Percentiles rank a stretch among this genome's conserved stretches.
phyloP scores from a whole-genome alignment of 2,797 vertebrate genomes.

The Aldrovandia affinis region DNA sequence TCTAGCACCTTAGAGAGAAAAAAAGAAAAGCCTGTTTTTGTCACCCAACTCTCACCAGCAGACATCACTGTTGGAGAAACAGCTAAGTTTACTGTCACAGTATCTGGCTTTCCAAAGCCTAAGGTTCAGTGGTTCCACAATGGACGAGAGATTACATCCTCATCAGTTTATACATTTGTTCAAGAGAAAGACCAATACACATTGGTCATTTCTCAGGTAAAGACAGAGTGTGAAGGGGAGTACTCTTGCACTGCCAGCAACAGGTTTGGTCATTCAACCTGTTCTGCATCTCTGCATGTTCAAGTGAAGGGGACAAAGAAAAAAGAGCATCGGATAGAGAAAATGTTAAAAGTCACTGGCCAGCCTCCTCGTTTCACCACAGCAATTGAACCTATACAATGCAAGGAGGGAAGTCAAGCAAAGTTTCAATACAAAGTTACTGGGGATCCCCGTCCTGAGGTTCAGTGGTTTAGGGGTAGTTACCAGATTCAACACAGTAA shows the following conservation, averaged over 20 bases:
- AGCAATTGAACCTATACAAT: slow-evolving; percentile 69
- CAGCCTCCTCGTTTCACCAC: slow-evolving; percentile 77
- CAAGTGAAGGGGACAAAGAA: slow-evolving; percentile 65
- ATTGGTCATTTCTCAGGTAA: slow-evolving; percentile 79
- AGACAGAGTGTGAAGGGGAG: slow-evolving; percentile 82
- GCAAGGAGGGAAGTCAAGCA: slow-evolving; percentile 73
- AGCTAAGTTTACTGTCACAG: slow-evolving; percentile 78
- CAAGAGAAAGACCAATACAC: slow-evolving; percentile 83
- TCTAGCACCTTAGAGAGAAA: slow-evolving; percentile 77
- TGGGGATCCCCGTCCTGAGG: slow-evolving; percentile 75
- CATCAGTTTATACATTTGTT: slow-evolving; percentile 74
- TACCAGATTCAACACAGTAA: slow-evolving; percentile 71
- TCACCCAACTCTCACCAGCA: slow-evolving; percentile 74
- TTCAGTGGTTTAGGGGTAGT: slow-evolving; percentile 85
- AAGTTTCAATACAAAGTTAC: slow-evolving; percentile 75
- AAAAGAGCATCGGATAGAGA: slow-evolving; percentile 76
- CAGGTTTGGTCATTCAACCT: slow-evolving; percentile 75
- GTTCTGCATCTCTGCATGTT: slow-evolving; percentile 81
- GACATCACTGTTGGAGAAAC: slow-evolving; percentile 77
- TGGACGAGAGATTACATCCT: slow-evolving; percentile 69
- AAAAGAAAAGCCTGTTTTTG: slow-evolving; percentile 85
- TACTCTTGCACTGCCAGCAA: slow-evolving; percentile 86
- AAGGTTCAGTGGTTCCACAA: slow-evolving; percentile 89
- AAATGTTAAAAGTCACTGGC: slow-evolving; percentile 62
- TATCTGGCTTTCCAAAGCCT: slow-evolving; percentile 82